phyloP scores from a whole-genome alignment of 2,113 vertebrate species.

The Chlamydotis undulata region DNA sequence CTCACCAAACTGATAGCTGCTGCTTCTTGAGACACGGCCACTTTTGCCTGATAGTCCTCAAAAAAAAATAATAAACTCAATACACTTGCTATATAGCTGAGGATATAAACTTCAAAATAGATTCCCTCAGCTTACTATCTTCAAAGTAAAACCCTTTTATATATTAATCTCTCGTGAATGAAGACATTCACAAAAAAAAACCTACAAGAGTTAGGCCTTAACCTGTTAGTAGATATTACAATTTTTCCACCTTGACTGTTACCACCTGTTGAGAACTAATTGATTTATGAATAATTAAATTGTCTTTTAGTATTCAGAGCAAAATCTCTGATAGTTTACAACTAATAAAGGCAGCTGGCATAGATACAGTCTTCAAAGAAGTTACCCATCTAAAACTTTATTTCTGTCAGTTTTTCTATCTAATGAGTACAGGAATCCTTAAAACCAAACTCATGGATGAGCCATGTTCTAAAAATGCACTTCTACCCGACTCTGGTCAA shows the following conservation, averaged over 20 bases:
- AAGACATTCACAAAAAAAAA: not conserved
- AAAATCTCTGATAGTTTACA: not conserved
- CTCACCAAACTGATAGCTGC: no score
- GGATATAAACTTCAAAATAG: not conserved
- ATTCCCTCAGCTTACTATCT: not conserved
- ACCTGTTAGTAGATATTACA: not conserved
- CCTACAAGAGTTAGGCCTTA: not conserved
- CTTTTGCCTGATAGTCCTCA: accelerated
- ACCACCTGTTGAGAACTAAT: not conserved
- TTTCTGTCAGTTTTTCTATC: not conserved
- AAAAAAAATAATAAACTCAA: not conserved
- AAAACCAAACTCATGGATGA: not conserved
- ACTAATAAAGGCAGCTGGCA: not conserved
- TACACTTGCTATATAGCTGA: no score
- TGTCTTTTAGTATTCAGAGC: not conserved
- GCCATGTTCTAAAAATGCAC: not conserved
- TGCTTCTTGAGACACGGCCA: accelerated
- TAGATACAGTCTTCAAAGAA: not conserved
- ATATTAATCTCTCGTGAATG: not conserved
- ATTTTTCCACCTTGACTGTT: not conserved
- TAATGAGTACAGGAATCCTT: not conserved
- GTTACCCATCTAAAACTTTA: not conserved
- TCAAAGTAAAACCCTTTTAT: not conserved
- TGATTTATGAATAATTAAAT: not conserved
- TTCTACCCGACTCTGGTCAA: not conserved